Conservation (phyloP, 2,797 vertebrate species). For the Nyctalus aviator region DNA sequence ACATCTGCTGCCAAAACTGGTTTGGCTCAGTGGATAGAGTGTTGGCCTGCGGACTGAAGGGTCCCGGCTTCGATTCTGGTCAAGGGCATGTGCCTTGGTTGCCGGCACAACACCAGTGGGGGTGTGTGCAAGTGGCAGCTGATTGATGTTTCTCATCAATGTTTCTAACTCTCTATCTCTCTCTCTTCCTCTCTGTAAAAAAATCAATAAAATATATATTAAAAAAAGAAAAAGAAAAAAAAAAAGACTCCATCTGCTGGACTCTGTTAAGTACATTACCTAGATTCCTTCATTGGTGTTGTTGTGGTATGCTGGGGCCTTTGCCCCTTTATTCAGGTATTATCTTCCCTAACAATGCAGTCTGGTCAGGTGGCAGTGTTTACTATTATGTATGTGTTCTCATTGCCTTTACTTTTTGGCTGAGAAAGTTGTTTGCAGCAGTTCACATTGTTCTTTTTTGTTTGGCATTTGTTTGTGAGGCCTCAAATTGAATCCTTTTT, state of each 20-base stretch:
- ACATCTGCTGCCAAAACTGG: neutral
- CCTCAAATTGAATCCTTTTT: slow-evolving; percentile 85
- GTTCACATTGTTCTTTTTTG: slow-evolving; percentile 76
- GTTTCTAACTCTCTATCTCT: no score
- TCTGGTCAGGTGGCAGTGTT: slow-evolving; percentile 42
- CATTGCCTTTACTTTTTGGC: slow-evolving; percentile 41
- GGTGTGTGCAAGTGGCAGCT: no score
- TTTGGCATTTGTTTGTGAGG: slow-evolving; percentile 79
- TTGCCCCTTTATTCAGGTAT: neutral
- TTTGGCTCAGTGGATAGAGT: no score
- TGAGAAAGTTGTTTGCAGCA: slow-evolving; percentile 63
- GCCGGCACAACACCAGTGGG: no score
- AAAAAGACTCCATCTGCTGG: neutral
- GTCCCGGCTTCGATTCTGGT: no score
- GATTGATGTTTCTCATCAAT: no score
- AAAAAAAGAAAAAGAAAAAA: no score
- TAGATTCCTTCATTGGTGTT: neutral
- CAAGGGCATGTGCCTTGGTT: no score
- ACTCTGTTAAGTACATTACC: neutral
- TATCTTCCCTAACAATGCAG: slow-evolving; percentile 21
- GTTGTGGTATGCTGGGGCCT: neutral
- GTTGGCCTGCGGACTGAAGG: no score
- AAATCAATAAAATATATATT: no score
- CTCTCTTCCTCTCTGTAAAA: no score
- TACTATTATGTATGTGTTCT: slow-evolving; percentile 55